A percentile compares a stretch with the other conserved stretches of the same genome.
Conservation (phyloP, 2,113 vertebrate species). For the Emydocephalus ijimae region DNA sequence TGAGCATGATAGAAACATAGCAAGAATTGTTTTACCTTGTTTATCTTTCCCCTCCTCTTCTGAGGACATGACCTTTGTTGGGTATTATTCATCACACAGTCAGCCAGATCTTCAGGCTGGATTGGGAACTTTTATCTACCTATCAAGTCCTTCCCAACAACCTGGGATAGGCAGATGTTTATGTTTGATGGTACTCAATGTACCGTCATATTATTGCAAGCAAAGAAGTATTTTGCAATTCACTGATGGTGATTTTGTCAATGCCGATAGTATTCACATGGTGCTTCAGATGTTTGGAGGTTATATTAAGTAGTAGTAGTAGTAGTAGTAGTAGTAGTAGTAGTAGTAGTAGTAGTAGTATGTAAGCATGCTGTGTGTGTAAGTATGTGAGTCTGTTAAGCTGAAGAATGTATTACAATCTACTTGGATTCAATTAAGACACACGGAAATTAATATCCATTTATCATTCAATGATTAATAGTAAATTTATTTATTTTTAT, state of each 20-base stretch:
- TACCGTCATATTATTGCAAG: not conserved
- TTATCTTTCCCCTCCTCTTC: not conserved
- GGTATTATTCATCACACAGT: not conserved
- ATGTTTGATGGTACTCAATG: not conserved
- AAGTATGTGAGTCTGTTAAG: not conserved
- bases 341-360: not conserved
- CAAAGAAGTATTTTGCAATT: not conserved
- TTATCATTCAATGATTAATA: not conserved
- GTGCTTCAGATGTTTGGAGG: not conserved
- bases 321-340: not conserved
- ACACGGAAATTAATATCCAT: not conserved
- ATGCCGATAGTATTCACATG: not conserved
- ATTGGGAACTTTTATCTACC: not conserved
- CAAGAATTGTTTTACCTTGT: not conserved
- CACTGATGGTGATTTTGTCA: not conserved
- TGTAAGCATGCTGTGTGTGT: no score
- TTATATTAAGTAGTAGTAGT: not conserved
- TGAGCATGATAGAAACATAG: not conserved
- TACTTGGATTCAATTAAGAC: not conserved
- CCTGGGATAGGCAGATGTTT: not conserved
- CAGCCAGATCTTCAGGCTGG: not conserved
- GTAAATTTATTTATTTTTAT: not conserved
- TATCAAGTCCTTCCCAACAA: not conserved
- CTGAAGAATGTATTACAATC: not conserved
- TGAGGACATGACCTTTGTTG: not conserved